A percentile compares a stretch with the other conserved stretches of the same genome.
Evolutionary conservation across 2,113 vertebrate genomes (phyloP).

Genomic region (Capreolus pygargus): DNA sequence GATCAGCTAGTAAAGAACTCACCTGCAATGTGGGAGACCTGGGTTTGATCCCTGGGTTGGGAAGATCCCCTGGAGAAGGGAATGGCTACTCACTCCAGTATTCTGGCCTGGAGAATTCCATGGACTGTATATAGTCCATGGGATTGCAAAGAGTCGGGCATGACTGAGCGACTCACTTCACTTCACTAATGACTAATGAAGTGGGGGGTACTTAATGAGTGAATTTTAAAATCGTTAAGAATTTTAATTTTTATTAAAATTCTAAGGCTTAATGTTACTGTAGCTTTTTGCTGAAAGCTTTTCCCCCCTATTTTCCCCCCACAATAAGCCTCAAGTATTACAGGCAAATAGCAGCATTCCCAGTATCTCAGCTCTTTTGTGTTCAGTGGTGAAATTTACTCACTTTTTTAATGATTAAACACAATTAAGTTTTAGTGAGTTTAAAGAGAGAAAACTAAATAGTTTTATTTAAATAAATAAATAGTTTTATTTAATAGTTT

Average conservation of each 20-base stretch:
- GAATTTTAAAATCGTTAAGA: background rate
- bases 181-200: background rate
- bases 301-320: accelerated
- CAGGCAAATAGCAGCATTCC: background rate
- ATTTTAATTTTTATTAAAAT: background rate
- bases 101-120: background rate
- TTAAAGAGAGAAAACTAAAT: background rate
- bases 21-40: background rate
- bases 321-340: background rate
- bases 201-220: background rate
- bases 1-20: background rate
- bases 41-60: background rate
- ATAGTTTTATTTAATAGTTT: too few relatives aligned
- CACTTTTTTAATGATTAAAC: background rate
- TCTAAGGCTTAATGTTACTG: background rate
- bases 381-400: background rate
- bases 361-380: background rate
- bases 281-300: background rate
- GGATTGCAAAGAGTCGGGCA: background rate
- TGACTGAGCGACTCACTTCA: background rate
- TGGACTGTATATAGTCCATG: background rate
- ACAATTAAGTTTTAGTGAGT: background rate
- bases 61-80: background rate
- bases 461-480: background rate
- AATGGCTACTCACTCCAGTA: background rate